phyloP scores from a whole-genome alignment of 2,113 vertebrate genomes.

The Neolamprologus sp. region DNA sequence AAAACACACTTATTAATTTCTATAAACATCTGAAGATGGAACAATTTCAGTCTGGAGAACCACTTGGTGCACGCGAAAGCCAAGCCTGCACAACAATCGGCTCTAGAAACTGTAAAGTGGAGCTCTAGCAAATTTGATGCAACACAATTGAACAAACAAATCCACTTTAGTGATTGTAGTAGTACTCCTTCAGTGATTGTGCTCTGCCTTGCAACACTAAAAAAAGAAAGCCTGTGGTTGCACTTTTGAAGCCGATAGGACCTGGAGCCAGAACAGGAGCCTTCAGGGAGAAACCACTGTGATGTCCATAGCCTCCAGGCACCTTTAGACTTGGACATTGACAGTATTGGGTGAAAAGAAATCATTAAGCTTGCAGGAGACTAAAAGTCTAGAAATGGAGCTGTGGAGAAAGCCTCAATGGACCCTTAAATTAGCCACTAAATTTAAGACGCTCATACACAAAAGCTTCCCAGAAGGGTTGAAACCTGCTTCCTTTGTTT shows the following conservation, averaged over 20 bases:
- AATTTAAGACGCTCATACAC: not conserved
- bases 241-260: not conserved
- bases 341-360: not conserved
- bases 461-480: not conserved
- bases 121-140: not conserved
- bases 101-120: not conserved
- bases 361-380: not conserved
- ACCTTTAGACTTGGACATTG: not conserved
- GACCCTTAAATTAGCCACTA: not conserved
- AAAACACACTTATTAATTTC: not conserved
- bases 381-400: not conserved
- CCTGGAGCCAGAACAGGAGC: not conserved
- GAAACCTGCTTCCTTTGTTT: not conserved
- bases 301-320: not conserved
- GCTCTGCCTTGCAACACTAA: not conserved
- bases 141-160: not conserved
- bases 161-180: not conserved
- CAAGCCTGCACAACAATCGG: not conserved
- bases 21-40: not conserved
- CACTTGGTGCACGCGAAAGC: not conserved
- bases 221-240: not conserved
- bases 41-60: accelerated
- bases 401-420: not conserved
- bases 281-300: not conserved
- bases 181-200: not conserved